A percentile compares a stretch with the other conserved stretches of the same genome.
Evolutionary conservation across 2,113 vertebrate species (phyloP).

Genomic region (Xenopus borealis): DNA sequence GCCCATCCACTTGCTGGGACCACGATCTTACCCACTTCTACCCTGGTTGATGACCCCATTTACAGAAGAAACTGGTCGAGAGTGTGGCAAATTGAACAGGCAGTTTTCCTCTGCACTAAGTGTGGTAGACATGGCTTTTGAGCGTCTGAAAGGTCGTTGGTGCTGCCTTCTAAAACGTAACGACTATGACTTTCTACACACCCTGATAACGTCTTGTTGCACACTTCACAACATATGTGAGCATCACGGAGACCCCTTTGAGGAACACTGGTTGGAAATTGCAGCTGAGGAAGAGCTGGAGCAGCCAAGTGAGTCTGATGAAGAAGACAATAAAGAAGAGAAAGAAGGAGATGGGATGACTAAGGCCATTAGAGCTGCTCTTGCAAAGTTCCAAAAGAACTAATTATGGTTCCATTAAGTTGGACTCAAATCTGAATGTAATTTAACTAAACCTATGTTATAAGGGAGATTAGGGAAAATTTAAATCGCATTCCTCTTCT

Average conservation of each 20-base stretch:
- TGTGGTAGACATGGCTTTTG: conserved; percentile 52
- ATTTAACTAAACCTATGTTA: too few species aligned
- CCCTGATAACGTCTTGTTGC: conserved; percentile 66
- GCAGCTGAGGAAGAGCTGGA: neutral
- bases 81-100: conserved; percentile 55
- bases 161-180: conserved; percentile 68
- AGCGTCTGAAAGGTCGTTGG: conserved; percentile 63
- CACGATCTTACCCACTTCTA: conserved; percentile 21
- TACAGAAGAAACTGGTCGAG: conserved; percentile 10
- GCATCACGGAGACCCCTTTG: conserved; percentile 57
- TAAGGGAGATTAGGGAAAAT: too few species aligned
- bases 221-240: conserved; percentile 70
- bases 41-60: conserved; percentile 34
- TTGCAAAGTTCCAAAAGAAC: neutral
- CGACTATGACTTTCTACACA: conserved; percentile 64
- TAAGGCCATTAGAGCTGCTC: conserved; percentile 1
- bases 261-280: conserved; percentile 40
- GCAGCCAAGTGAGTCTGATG: conserved; percentile 11
- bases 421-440: too few species aligned
- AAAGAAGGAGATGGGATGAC: neutral
- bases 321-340: conserved; percentile 10
- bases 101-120: conserved; percentile 50
- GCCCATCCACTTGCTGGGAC: conserved; percentile 52
- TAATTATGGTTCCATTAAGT: too few species aligned
- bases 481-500: too few species aligned